Evolutionary conservation across 2,888 invertebrate species (phyloP).

Genomic region (Sepioteuthis lessoniana): DNA sequence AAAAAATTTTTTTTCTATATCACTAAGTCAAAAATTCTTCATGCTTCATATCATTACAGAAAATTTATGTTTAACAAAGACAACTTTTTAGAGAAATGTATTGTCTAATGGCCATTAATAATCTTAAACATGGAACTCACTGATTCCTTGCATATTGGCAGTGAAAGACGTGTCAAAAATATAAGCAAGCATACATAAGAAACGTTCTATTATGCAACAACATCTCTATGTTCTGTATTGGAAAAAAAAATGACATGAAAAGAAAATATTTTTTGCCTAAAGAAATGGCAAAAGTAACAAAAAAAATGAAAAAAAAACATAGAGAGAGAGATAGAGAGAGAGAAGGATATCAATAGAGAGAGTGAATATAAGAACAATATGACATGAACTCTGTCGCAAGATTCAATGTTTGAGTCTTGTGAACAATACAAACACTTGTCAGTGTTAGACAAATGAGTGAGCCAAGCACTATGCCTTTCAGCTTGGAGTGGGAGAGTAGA

Average conservation of each 20-base stretch:
- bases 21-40: too few relatives aligned
- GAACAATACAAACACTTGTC: slow-evolving; percentile 23
- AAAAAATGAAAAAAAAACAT: too few relatives aligned
- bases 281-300: neutral
- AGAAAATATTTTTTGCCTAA: neutral
- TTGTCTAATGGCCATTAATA: neutral
- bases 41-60: neutral
- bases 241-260: neutral
- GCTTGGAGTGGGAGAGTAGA: neutral
- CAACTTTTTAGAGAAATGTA: neutral
- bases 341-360: neutral
- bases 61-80: neutral
- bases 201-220: neutral
- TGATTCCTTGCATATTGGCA: neutral
- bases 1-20: too few relatives aligned
- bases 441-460: slow-evolving; percentile 8
- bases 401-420: neutral
- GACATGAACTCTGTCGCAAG: neutral
- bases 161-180: neutral
- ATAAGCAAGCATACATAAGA: neutral
- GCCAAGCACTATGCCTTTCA: neutral
- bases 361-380: neutral
- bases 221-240: neutral
- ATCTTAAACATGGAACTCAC: neutral
- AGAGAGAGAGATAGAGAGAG: neutral